phyloP scores from a whole-genome alignment of 1,140 invertebrate genomes.

The Pachyrhynchus sulphureomaculatus region DNA sequence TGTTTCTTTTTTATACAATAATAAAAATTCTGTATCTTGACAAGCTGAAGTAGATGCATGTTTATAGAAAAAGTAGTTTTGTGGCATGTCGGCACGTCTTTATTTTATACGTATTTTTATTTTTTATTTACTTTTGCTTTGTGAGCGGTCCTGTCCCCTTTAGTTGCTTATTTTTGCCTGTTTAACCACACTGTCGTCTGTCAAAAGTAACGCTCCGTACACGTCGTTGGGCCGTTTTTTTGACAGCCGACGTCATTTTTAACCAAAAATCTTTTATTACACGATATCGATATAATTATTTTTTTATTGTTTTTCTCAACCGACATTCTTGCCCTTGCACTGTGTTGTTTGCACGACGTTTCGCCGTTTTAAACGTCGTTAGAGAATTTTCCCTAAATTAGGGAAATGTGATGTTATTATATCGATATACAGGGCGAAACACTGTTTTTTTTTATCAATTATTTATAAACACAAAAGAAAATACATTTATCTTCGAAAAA shows the following conservation, averaged over 20 bases:
- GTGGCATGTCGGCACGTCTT: neutral
- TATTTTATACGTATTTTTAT: constrained; percentile 6
- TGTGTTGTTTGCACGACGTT: neutral
- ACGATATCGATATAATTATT: constrained; percentile 28
- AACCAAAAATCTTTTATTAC: neutral
- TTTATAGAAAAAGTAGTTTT: too few relatives aligned
- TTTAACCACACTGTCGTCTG: neutral
- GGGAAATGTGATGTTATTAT: constrained; percentile 20
- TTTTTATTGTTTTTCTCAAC: neutral
- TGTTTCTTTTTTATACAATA: too few relatives aligned
- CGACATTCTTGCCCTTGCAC: constrained; percentile 17
- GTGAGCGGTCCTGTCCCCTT: constrained; percentile 12
- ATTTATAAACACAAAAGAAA: too few relatives aligned
- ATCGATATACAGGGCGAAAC: constrained; percentile 16
- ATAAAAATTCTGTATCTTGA: too few relatives aligned
- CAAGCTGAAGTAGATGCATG: too few relatives aligned
- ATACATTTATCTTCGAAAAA: too few relatives aligned
- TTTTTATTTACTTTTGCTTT: constrained; percentile 14
- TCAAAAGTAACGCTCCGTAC: neutral
- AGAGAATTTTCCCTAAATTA: constrained; percentile 27
- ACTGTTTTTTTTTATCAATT: neutral
- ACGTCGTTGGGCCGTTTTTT: constrained; percentile 4
- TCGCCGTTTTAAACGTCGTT: neutral
- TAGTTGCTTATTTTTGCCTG: constrained; percentile 28
- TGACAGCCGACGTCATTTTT: constrained; percentile 2